A percentile compares a stretch with the other conserved stretches of the same genome.
These are phyloP conservation scores for Thamnophis sirtalis DNA, from an alignment of 2,113 vertebrate genomes.

Conservation along the genomic window DNA sequence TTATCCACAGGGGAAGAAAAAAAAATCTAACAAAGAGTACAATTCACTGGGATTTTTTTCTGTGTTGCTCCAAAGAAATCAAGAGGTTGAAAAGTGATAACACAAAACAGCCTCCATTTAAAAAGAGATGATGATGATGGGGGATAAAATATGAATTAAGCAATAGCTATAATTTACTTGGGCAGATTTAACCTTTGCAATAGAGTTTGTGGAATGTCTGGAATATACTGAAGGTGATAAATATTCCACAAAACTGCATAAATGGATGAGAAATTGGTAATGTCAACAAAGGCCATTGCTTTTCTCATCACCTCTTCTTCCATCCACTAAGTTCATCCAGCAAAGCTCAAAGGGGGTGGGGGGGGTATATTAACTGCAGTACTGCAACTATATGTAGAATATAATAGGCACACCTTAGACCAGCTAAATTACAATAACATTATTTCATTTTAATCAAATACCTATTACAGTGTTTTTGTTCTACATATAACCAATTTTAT, in stretches of 20 bases:
- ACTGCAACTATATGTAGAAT: too few relatives aligned
- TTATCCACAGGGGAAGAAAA: constrained; percentile 23
- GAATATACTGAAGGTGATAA: fast-evolving
- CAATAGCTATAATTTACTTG: constrained; percentile 28
- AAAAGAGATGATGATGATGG: background rate
- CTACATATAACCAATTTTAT: background rate
- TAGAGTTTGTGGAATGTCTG: background rate
- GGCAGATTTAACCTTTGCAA: background rate
- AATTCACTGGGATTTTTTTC: background rate
- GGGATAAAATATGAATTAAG: constrained; percentile 20
- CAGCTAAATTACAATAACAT: background rate
- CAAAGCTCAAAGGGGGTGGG: background rate
- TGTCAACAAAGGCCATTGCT: background rate
- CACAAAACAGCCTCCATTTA: constrained; percentile 9
- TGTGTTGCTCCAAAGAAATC: background rate
- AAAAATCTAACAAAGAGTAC: constrained; percentile 5
- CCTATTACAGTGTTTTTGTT: background rate
- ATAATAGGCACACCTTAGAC: background rate
- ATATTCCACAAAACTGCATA: fast-evolving
- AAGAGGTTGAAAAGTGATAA: constrained; percentile 7
- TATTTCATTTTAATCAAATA: background rate
- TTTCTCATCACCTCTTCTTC: background rate
- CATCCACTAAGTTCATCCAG: background rate
- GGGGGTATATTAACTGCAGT: background rate
- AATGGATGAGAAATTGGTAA: background rate